Evolutionary conservation across 2,797 vertebrate genomes (phyloP).

Genomic region (Oreonectes daqikongensis): DNA sequence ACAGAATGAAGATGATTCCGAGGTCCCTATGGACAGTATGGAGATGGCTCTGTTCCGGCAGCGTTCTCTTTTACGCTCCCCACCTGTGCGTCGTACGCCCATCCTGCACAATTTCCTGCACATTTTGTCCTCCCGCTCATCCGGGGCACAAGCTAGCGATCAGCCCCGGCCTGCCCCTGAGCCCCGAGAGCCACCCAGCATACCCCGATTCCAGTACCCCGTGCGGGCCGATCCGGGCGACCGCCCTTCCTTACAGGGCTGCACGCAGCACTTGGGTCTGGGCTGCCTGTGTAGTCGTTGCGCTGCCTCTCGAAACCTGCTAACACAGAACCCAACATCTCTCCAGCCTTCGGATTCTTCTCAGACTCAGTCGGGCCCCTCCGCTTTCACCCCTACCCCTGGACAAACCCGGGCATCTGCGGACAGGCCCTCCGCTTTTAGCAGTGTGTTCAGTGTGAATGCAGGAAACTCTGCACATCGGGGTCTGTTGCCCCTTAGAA

Average conservation of each 20-base stretch:
- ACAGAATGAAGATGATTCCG: slow-evolving; percentile 95
- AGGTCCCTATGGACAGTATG: slow-evolving; percentile 95
- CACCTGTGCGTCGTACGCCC: slow-evolving; percentile 94
- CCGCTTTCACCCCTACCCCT: slow-evolving; percentile 90
- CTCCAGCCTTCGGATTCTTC: slow-evolving; percentile 74
- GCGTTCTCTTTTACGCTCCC: slow-evolving; percentile 92
- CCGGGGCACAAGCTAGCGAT: slow-evolving; percentile 83
- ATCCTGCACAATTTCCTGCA: slow-evolving; percentile 99
- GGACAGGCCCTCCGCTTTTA: slow-evolving; percentile 94
- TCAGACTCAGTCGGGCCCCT: slow-evolving; percentile 73
- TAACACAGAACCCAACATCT: slow-evolving; percentile 75
- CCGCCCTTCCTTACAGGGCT: slow-evolving; percentile 82
- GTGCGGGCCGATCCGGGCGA: slow-evolving; percentile 77
- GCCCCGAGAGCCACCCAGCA: slow-evolving; percentile 76
- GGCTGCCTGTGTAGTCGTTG: slow-evolving; percentile 94
- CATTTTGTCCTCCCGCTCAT: slow-evolving; percentile 95
- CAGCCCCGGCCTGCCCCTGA: slow-evolving; percentile 72
- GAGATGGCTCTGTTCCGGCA: slow-evolving; percentile 96
- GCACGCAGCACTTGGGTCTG: slow-evolving; percentile 95
- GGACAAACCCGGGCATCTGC: slow-evolving; percentile 87
- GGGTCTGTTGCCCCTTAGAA: slow-evolving; percentile 75
- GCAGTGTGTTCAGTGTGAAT: slow-evolving; percentile 92
- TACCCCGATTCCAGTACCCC: slow-evolving; percentile 88
- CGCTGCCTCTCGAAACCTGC: slow-evolving; percentile 81
- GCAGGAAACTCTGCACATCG: slow-evolving; percentile 85